phyloP scores from a whole-genome alignment of 1,140 invertebrate genomes.

The Rhynchophorus ferrugineus region DNA sequence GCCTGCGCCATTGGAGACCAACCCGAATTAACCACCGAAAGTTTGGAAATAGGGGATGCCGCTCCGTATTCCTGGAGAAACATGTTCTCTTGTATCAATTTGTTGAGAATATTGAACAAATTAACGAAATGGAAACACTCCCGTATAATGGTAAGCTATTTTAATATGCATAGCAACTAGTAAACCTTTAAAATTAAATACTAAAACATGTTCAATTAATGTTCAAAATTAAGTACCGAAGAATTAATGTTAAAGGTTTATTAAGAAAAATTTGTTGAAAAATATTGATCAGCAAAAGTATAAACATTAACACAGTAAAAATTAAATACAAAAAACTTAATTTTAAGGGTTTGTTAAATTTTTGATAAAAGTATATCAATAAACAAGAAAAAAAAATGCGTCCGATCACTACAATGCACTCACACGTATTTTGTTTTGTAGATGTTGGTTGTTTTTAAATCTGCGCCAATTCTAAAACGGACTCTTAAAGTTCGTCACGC shows the following conservation, averaged over 20 bases:
- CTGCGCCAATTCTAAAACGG: slow-evolving; percentile 94
- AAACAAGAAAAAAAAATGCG: too few relatives aligned
- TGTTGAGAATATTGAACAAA: slow-evolving; percentile 95
- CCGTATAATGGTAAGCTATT: slow-evolving; percentile 77
- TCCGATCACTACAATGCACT: too few relatives aligned
- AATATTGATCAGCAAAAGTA: not conserved
- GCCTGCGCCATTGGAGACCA: slow-evolving; percentile 94
- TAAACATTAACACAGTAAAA: too few relatives aligned
- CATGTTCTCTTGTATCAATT: slow-evolving; percentile 96
- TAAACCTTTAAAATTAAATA: too few relatives aligned
- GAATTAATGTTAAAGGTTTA: too few relatives aligned
- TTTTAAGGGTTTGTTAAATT: slow-evolving; percentile 2
- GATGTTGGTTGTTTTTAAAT: slow-evolving; percentile 99
- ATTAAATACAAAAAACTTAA: not conserved
- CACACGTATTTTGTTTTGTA: slow-evolving; percentile 41
- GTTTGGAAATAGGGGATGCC: slow-evolving; percentile 82
- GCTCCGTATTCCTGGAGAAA: slow-evolving; percentile 94
- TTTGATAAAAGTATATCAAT: too few relatives aligned
- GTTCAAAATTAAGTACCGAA: too few relatives aligned
- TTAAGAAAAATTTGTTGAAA: slow-evolving; percentile 1
- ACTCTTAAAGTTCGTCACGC: slow-evolving; percentile 93
- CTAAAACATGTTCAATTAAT: too few relatives aligned
- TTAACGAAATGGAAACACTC: slow-evolving; percentile 99
- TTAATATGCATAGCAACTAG: too few relatives aligned
- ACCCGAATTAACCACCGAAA: slow-evolving; percentile 82